phyloP scores from a whole-genome alignment of 1,140 invertebrate genomes.

The Elysia chlorotica region DNA sequence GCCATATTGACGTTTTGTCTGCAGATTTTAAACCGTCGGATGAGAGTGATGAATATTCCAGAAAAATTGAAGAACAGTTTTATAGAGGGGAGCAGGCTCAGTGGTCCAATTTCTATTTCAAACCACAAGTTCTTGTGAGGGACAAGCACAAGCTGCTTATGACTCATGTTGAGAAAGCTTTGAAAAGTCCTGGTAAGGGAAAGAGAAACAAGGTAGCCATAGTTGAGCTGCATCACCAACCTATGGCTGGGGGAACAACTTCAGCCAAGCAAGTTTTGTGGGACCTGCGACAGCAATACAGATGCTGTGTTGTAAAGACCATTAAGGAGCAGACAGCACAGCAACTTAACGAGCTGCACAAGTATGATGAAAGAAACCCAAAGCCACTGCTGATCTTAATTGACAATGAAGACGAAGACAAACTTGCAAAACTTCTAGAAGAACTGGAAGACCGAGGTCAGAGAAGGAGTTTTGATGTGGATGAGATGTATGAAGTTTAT shows the following conservation, averaged over 20 bases:
- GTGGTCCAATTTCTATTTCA: constrained; percentile 44
- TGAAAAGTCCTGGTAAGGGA: constrained; percentile 23
- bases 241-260: constrained; percentile 47
- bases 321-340: constrained; percentile 37
- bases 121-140: constrained; percentile 36
- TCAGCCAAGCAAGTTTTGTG: constrained; percentile 42
- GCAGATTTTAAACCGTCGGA: constrained; percentile 28
- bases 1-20: constrained; percentile 39
- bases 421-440: constrained; percentile 24
- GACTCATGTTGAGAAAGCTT: constrained; percentile 17
- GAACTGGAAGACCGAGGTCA: constrained; percentile 33
- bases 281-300: constrained; percentile 34
- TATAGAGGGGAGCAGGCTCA: constrained; percentile 34
- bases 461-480: constrained; percentile 11
- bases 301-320: constrained; percentile 40
- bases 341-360: constrained; percentile 30
- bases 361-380: constrained; percentile 26
- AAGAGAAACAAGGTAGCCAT: constrained; percentile 34
- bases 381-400: constrained; percentile 39
- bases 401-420: constrained; percentile 49
- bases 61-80: constrained; percentile 31
- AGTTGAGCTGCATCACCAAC: constrained; percentile 40
- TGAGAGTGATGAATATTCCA: constrained; percentile 21
- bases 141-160: constrained; percentile 26
- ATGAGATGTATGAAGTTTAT: constrained; percentile 9